A percentile compares a stretch with the other conserved stretches of the same genome.
phyloP scores from a whole-genome alignment of 2,113 vertebrate species.

The Xyliphius kryptos region DNA sequence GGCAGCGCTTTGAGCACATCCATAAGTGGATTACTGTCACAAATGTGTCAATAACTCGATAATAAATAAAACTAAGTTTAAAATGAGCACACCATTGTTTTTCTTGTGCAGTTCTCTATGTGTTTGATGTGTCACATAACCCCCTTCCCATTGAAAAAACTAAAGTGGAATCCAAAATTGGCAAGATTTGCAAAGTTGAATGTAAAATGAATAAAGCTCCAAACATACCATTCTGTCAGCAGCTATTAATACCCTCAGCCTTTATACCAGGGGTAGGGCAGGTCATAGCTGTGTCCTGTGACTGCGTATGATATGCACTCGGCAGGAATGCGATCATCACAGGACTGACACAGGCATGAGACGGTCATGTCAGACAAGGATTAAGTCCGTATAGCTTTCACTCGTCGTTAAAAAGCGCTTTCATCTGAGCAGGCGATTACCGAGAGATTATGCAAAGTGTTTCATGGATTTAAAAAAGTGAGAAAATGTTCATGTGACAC shows the following conservation, averaged over 20 bases:
- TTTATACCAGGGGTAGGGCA: background rate
- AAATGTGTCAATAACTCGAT: too few species aligned
- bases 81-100: too few species aligned
- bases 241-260: constrained; percentile 15
- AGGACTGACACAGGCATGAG: background rate
- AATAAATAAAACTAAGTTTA: too few species aligned
- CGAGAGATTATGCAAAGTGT: background rate
- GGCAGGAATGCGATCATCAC: constrained; percentile 18
- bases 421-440: background rate
- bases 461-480: background rate
- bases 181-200: too few species aligned
- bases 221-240: constrained; percentile 14
- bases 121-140: too few species aligned
- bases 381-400: background rate
- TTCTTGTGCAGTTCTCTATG: too few species aligned
- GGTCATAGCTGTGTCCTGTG: constrained; percentile 7
- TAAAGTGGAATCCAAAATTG: too few species aligned
- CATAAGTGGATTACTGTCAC: too few species aligned
- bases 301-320: background rate
- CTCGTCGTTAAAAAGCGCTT: constrained; percentile 1
- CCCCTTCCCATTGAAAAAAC: too few species aligned
- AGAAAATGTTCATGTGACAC: background rate
- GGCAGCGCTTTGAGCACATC: too few species aligned
- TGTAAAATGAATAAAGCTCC: background rate
- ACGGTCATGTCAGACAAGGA: background rate